phyloP scores from a whole-genome alignment of 2,888 invertebrate species.

The Myopa testacea region DNA sequence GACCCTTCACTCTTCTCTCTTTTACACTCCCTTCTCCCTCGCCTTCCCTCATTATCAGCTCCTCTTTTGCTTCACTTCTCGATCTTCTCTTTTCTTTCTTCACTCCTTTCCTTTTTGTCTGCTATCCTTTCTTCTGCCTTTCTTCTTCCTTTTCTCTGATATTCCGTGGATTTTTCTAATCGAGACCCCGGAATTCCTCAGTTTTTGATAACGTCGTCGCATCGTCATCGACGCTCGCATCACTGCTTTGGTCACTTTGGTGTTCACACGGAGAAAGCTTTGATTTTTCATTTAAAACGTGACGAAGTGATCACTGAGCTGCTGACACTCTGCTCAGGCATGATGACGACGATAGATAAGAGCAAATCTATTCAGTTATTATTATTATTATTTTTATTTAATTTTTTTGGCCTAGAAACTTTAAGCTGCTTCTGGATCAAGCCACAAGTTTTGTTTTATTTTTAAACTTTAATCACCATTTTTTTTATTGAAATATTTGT shows the following conservation, averaged over 20 bases:
- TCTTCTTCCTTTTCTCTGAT: neutral
- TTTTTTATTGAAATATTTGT: neutral
- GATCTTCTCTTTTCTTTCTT: too few species aligned
- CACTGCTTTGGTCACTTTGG: neutral
- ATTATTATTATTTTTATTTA: slow-evolving; percentile 6
- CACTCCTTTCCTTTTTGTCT: too few species aligned
- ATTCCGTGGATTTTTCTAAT: neutral
- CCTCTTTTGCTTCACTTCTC: too few species aligned
- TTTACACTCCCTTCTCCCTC: too few species aligned
- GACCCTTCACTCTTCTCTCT: too few species aligned
- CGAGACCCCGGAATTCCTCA: neutral
- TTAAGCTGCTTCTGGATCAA: neutral
- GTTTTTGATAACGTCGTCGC: slow-evolving; percentile 4
- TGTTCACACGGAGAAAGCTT: slow-evolving; percentile 17
- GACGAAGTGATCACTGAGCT: slow-evolving; percentile 5
- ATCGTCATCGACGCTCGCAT: neutral
- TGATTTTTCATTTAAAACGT: slow-evolving; percentile 33
- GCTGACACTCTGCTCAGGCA: neutral
- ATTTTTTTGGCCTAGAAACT: neutral
- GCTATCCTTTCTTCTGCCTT: neutral
- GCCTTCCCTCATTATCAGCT: neutral
- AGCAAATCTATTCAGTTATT: slow-evolving; percentile 1
- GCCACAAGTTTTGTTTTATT: neutral
- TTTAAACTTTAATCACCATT: neutral
- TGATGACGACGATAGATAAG: neutral